These are phyloP conservation scores for Holothuria leucospilota DNA, from an alignment of 53 echinoderm and acorn worm genomes.

Conservation along the genomic window DNA sequence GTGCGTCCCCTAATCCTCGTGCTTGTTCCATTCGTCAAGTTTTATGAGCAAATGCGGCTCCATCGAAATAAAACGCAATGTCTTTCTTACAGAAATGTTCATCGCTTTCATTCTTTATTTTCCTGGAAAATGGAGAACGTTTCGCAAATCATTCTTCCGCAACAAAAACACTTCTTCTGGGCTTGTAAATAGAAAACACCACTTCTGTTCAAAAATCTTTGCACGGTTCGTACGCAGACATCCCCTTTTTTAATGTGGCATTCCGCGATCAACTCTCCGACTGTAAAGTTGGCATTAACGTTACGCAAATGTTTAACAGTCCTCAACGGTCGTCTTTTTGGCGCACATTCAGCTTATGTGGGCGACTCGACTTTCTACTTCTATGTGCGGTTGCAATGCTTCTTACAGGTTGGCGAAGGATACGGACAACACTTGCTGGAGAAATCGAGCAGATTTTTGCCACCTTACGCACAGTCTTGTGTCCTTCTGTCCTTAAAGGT, in stretches of 20 bases:
- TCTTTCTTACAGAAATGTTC: conserved; percentile 1
- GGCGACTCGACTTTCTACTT: background rate
- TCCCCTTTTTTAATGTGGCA: background rate
- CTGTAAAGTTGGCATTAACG: conserved; percentile 8
- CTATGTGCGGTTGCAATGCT: background rate
- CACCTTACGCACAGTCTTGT: background rate
- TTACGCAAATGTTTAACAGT: conserved; percentile 1
- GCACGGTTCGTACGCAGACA: conserved; percentile 2
- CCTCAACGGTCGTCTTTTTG: background rate
- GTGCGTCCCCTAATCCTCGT: background rate
- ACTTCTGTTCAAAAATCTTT: background rate
- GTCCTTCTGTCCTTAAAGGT: background rate
- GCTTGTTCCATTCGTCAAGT: conserved; percentile 3
- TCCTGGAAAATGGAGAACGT: background rate
- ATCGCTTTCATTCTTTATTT: background rate
- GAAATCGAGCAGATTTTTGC: background rate
- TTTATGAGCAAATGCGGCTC: conserved; percentile 18
- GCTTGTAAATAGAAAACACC: background rate
- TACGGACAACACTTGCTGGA: conserved; percentile 7
- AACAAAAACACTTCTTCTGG: background rate
- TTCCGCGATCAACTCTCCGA: conserved; percentile 1
- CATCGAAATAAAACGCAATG: conserved; percentile 25
- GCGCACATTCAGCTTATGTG: conserved; percentile 4
- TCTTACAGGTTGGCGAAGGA: background rate
- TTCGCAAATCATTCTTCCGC: background rate